Percentiles rank a stretch among this genome's conserved stretches.
phyloP scores from a whole-genome alignment of 2,888 invertebrate genomes.

The Noctua comes region DNA sequence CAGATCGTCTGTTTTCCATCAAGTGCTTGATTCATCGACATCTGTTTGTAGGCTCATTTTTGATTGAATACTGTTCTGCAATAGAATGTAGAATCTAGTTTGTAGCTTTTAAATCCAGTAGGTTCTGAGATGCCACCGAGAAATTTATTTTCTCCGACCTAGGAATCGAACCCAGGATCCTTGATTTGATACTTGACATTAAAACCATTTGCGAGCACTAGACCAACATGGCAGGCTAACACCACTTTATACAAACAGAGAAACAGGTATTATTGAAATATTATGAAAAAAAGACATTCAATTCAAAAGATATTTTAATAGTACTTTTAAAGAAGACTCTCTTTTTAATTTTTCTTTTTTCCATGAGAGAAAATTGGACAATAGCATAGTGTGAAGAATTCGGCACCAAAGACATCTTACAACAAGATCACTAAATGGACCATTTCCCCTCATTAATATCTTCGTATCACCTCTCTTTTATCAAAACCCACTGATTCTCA shows the following conservation, averaged over 20 bases:
- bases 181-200: too few relatives aligned
- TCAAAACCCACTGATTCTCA: neutral
- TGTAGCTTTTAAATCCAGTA: too few relatives aligned
- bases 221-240: neutral
- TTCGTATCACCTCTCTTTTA: neutral
- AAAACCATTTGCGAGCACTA: neutral
- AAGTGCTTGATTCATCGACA: slow-evolving; percentile 10
- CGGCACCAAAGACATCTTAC: slow-evolving; percentile 1
- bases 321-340: neutral
- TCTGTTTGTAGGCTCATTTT: slow-evolving; percentile 20
- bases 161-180: too few relatives aligned
- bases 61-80: slow-evolving; percentile 25
- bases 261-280: neutral
- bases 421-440: slow-evolving; percentile 9
- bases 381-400: neutral
- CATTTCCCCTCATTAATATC: slow-evolving; percentile 28
- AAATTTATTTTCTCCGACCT: too few relatives aligned
- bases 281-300: neutral
- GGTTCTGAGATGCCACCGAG: too few relatives aligned
- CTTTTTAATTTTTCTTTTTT: neutral
- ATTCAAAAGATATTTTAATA: neutral
- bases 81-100: slow-evolving; percentile 23
- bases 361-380: neutral
- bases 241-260: neutral
- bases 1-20: slow-evolving; percentile 36